Base-by-base conservation (phyloP, 1,140 invertebrate species). In the Laupala kohalensis region DNA sequence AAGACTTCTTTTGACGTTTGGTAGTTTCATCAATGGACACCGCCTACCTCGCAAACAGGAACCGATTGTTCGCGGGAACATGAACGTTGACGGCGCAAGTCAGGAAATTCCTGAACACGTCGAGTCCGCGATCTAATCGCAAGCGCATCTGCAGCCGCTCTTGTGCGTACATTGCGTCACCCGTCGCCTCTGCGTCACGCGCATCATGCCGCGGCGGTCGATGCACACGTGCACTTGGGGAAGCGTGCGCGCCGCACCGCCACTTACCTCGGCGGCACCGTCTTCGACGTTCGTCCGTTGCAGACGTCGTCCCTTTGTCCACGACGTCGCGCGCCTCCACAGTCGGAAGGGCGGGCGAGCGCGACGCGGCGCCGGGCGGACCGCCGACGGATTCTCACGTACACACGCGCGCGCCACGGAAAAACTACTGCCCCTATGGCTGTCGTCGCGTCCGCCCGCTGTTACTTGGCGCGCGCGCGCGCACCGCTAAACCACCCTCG, bases 381-480 rank as follows among this genome's bases (percentile, higher is more conserved):
- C 4, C 37, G 37, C n/a, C n/a, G n/a, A n/a, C n/a, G n/a, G n/a
- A 6, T 37, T 53, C 4, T 53, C 37, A 53, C 37, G 37, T 53
- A 13, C 19, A 53, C 37, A 53, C 9, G 19, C 37, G 37, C 37
- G 37, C 37, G 37, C 37, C 37, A 19, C 37, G 37, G 37, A 19
- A 19, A 53, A 9, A 53, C 37, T 9, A 53, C 37, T 53, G 37
- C 37, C 37, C 37, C 37, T 53, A 19, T 19, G 37, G 37, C 9
- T 19, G 37, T 75, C 75, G 72, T 74, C 74, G 65, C 62, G 72
- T 74, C 70, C 72, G 70, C 64, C 73, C 73, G 75, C 71, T 74
- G 75, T 71, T 76, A 77, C 77, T 78, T 77, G 73, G 74, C 74
- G 77, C 76, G 80, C 80, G 79, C 78, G 80, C 80, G 80, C 77